Evolutionary conservation across 2,888 invertebrate species (phyloP).

Genomic region (Leistus spinibarbis): DNA sequence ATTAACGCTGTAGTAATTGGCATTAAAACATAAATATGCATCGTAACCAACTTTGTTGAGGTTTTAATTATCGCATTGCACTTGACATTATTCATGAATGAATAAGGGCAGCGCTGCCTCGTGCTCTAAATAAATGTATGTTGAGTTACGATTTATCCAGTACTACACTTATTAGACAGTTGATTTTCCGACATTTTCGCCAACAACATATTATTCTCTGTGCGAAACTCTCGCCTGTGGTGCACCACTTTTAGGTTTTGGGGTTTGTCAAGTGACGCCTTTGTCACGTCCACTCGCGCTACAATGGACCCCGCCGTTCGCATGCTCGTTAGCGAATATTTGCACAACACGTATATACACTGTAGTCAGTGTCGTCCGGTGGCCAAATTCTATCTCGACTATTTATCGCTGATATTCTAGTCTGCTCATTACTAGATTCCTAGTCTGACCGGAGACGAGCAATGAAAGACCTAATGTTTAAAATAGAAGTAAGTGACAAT

Average conservation of each 20-base stretch:
- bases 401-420: background rate
- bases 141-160: background rate
- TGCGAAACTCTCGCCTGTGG: conserved; percentile 4
- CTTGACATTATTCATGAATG: background rate
- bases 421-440: background rate
- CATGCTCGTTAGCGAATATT: conserved; percentile 14
- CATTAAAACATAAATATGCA: background rate
- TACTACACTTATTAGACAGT: conserved; percentile 1
- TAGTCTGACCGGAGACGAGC: no score
- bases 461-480: no score
- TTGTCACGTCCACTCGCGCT: conserved; percentile 39
- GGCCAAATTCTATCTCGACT: no score
- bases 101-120: background rate
- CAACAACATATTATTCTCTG: background rate
- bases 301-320: background rate
- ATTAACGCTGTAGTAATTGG: background rate
- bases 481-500: no score
- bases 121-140: background rate
- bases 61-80: background rate
- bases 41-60: background rate
- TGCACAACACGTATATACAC: background rate
- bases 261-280: conserved; percentile 43
- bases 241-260: conserved; percentile 16
- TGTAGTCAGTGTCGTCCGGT: background rate
- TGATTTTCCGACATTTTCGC: conserved; percentile 3